A percentile compares a stretch with the other conserved stretches of the same genome.
phyloP scores from a whole-genome alignment of 2,888 invertebrate species.

The Lacanobia oleracea region DNA sequence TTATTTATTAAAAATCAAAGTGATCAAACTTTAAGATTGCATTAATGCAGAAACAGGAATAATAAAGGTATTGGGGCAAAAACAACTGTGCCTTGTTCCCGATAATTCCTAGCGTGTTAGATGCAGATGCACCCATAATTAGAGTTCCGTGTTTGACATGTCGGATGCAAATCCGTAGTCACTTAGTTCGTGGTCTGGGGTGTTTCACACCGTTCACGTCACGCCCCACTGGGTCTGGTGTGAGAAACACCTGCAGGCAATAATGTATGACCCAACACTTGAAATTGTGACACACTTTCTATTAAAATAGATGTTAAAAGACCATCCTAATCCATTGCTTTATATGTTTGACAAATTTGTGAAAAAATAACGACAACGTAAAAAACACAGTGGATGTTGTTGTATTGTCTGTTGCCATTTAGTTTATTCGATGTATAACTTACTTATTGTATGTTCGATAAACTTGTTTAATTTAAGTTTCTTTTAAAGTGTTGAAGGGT shows the following conservation, averaged over 20 bases:
- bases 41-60: not conserved
- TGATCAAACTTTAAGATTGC: not conserved
- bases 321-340: not conserved
- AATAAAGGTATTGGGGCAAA: not conserved
- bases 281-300: not conserved
- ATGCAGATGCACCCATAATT: conserved; percentile 43
- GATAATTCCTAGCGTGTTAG: conserved; percentile 14
- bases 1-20: not conserved
- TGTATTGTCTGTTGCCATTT: too few relatives aligned
- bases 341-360: not conserved
- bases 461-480: conserved; percentile 5
- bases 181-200: conserved; percentile 24
- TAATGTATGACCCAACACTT: not conserved
- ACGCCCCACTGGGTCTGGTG: conserved; percentile 6
- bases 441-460: not conserved
- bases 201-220: conserved; percentile 10
- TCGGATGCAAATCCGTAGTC: conserved; percentile 45
- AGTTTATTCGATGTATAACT: conserved; percentile 7
- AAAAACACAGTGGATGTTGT: not conserved
- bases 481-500: conserved; percentile 12
- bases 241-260: not conserved
- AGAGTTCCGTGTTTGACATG: conserved; percentile 45
- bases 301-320: not conserved
- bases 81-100: not conserved
- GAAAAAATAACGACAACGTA: not conserved